Evolutionary conservation across 2,113 vertebrate genomes (phyloP).

Genomic region (Aplodontia rufa): DNA sequence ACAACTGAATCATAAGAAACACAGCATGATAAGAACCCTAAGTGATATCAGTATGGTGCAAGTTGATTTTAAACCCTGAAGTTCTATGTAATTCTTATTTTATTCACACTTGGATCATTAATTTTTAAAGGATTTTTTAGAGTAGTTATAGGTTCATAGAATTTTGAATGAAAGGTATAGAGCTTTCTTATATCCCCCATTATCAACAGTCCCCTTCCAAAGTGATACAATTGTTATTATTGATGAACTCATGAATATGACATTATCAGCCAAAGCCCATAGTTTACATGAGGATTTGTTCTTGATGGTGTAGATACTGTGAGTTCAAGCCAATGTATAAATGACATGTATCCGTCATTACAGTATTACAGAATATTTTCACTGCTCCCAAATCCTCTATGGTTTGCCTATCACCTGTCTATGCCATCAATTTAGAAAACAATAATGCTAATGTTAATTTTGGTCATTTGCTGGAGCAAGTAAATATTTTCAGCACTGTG

Average conservation of each 20-base stretch:
- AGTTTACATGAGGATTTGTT: not conserved
- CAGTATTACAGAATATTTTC: not conserved
- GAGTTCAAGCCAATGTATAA: not conserved
- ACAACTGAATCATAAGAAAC: conserved; percentile 70
- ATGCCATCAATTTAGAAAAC: conserved; percentile 25
- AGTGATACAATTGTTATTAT: not conserved
- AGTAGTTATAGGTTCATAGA: not conserved
- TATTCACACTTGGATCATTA: conserved; percentile 62
- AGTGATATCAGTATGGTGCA: conserved; percentile 59
- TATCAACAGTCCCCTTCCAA: not conserved
- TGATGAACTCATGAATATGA: not conserved
- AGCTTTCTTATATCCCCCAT: not conserved
- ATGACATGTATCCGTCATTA: not conserved
- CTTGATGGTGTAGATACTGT: not conserved
- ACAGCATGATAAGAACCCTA: conserved; percentile 62
- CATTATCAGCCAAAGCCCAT: not conserved
- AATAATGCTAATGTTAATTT: conserved; percentile 27
- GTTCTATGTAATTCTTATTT: conserved; percentile 47
- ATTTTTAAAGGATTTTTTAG: not conserved
- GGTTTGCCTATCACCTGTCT: not conserved
- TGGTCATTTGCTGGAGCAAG: not conserved
- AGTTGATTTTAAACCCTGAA: conserved; percentile 69
- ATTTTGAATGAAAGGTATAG: not conserved
- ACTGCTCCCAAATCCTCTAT: not conserved
- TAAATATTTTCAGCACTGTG: not conserved